Conservation (phyloP, 2,888 invertebrate species). For the Ennomos fuscantarius region DNA sequence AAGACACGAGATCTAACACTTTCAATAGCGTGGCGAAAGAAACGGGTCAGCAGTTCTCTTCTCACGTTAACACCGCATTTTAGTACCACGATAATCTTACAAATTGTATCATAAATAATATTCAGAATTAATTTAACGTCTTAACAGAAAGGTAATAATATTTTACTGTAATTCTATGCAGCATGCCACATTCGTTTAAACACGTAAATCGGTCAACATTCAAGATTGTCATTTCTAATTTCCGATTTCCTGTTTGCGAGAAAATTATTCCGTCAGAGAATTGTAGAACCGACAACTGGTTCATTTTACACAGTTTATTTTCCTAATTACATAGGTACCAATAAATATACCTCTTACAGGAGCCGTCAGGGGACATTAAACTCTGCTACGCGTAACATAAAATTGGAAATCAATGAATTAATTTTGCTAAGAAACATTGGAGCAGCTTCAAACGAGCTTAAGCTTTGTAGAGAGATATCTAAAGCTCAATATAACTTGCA, state of each 20-base stretch:
- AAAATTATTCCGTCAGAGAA: conserved; percentile 20
- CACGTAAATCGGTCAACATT: neutral
- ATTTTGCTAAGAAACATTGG: conserved; percentile 4
- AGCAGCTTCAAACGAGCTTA: neutral
- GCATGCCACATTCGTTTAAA: neutral
- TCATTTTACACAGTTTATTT: conserved; percentile 29
- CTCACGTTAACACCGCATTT: neutral
- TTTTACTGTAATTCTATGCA: conserved; percentile 2
- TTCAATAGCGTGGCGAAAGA: neutral
- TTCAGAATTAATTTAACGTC: neutral
- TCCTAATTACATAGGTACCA: conserved; percentile 31
- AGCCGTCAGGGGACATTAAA: conserved; percentile 14
- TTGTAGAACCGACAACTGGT: conserved; percentile 9
- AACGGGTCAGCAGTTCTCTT: conserved; percentile 7
- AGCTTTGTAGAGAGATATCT: neutral
- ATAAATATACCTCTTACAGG: conserved; percentile 4
- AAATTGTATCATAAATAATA: conserved; percentile 2
- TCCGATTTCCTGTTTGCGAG: conserved; percentile 23
- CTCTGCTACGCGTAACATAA: conserved; percentile 4
- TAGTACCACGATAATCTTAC: neutral
- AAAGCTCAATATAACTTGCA: neutral
- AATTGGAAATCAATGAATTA: conserved; percentile 8
- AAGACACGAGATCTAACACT: neutral
- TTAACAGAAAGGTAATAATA: neutral
- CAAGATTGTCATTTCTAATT: conserved; percentile 1